phyloP scores from a whole-genome alignment of 1,140 invertebrate species.

The Drosophila kurseongensis region DNA sequence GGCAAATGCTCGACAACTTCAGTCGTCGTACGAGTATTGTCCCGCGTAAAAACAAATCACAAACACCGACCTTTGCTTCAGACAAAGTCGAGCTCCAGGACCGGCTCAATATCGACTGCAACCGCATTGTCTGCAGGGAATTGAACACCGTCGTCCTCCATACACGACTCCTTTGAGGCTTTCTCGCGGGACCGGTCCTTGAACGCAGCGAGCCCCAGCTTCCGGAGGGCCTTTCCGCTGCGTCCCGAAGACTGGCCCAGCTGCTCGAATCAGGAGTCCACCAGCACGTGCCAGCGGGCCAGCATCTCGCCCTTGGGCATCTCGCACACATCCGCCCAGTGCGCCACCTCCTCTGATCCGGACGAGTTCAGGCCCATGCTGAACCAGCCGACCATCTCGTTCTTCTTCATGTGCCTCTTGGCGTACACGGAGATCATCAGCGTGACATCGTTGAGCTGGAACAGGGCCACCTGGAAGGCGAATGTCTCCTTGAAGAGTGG shows the following conservation, averaged over 20 bases:
- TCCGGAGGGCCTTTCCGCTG: conserved; percentile 63
- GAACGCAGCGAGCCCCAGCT: conserved; percentile 72
- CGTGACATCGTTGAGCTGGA: conserved; percentile 97
- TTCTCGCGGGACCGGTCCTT: conserved; percentile 80
- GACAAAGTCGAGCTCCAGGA: conserved; percentile 82
- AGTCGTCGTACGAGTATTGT: conserved; percentile 13
- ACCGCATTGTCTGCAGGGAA: conserved; percentile 68
- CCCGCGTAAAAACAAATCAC: conserved; percentile 58
- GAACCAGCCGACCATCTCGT: conserved; percentile 98
- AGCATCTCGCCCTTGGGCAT: conserved; percentile 84
- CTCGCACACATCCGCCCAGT: conserved; percentile 96
- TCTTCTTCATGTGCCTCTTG: conserved; percentile 95
- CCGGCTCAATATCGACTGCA: conserved; percentile 81
- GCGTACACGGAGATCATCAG: conserved; percentile 97
- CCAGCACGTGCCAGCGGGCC: conserved; percentile 90
- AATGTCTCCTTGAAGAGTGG: conserved; percentile 98
- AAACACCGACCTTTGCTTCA: conserved; percentile 47
- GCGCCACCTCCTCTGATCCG: conserved; percentile 95
- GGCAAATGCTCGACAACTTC: conserved; percentile 2
- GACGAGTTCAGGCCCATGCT: conserved; percentile 95
- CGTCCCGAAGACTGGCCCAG: conserved; percentile 80
- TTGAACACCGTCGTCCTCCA: conserved; percentile 42
- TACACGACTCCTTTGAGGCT: conserved; percentile 40
- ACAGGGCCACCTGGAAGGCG: conserved; percentile 97
- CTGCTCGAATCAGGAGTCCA: conserved; percentile 85